Conservation (phyloP, 1,140 invertebrate genomes). For the Caenorhabditis briggsae region DNA sequence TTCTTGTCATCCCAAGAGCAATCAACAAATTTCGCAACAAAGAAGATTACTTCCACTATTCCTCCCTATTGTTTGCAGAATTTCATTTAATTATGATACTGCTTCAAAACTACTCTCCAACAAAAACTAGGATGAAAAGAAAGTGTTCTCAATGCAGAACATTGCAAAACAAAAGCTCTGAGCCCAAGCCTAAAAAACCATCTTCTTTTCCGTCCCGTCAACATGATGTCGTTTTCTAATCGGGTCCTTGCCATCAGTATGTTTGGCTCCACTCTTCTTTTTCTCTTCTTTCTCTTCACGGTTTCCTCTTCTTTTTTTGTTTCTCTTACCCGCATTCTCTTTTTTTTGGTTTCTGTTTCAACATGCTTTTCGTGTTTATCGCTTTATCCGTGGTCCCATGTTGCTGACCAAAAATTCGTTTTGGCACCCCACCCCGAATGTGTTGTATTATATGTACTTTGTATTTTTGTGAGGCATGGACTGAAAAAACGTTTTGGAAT, state of each 20-base stretch:
- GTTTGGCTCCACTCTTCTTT: neutral
- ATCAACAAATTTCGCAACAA: constrained; percentile 17
- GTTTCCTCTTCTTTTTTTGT: constrained; percentile 14
- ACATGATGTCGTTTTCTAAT: constrained; percentile 54
- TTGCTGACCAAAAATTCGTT: constrained; percentile 32
- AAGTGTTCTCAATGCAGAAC: neutral
- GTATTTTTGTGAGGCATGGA: too few relatives aligned
- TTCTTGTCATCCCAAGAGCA: neutral
- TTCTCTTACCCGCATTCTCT: neutral
- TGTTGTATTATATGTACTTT: neutral
- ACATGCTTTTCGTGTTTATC: constrained; percentile 24
- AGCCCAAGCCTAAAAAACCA: neutral
- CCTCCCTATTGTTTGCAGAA: too few relatives aligned
- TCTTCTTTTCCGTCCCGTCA: constrained; percentile 22
- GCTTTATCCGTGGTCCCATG: constrained; percentile 10
- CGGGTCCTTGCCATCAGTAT: constrained; percentile 46
- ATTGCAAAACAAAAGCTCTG: neutral
- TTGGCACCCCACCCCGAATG: neutral
- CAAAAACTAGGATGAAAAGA: too few relatives aligned
- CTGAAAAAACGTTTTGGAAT: too few relatives aligned
- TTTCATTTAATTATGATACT: too few relatives aligned
- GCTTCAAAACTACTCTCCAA: too few relatives aligned
- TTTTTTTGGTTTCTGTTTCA: constrained; percentile 20
- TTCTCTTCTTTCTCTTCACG: neutral
- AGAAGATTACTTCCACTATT: neutral